Conservation (phyloP, 2,888 invertebrate genomes). For the Pseudoips prasinana region DNA sequence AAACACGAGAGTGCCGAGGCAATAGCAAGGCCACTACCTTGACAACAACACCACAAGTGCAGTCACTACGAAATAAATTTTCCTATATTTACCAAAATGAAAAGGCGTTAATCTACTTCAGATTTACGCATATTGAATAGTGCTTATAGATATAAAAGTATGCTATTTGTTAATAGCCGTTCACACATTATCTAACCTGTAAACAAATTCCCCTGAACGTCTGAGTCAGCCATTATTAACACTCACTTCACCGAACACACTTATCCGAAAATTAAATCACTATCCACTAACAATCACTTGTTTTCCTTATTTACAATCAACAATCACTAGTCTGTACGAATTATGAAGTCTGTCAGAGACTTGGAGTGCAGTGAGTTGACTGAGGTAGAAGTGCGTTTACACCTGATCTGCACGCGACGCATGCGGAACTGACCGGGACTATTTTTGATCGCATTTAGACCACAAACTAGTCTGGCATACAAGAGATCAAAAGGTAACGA, state of each 20-base stretch:
- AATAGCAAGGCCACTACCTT: no score
- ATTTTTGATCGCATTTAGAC: slow-evolving; percentile 73
- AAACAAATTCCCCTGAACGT: slow-evolving; percentile 23
- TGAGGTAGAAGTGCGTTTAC: slow-evolving; percentile 54
- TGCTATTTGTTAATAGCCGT: no score
- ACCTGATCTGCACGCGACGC: slow-evolving; percentile 65
- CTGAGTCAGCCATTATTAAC: slow-evolving; percentile 23
- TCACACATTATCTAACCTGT: slow-evolving; percentile 38
- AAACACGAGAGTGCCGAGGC: no score
- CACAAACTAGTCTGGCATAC: slow-evolving; percentile 63
- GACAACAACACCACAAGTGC: no score
- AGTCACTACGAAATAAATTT: no score
- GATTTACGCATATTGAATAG: no score
- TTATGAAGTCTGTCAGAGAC: slow-evolving; percentile 16
- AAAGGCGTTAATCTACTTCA: no score
- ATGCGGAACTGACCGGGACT: slow-evolving; percentile 72
- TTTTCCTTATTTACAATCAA: no score
- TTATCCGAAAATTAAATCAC: slow-evolving; percentile 8
- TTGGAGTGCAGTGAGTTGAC: slow-evolving; percentile 30
- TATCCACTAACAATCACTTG: slow-evolving; percentile 8
- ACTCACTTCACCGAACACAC: slow-evolving; percentile 9
- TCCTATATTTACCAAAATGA: no score
- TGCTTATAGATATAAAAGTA: no score
- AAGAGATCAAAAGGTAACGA: slow-evolving; percentile 73
- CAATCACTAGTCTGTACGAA: slow-evolving; percentile 6